A percentile compares a stretch with the other conserved stretches of the same genome.
phyloP scores from a whole-genome alignment of 2,113 vertebrate genomes.

The Trochalopteron elliotii region DNA sequence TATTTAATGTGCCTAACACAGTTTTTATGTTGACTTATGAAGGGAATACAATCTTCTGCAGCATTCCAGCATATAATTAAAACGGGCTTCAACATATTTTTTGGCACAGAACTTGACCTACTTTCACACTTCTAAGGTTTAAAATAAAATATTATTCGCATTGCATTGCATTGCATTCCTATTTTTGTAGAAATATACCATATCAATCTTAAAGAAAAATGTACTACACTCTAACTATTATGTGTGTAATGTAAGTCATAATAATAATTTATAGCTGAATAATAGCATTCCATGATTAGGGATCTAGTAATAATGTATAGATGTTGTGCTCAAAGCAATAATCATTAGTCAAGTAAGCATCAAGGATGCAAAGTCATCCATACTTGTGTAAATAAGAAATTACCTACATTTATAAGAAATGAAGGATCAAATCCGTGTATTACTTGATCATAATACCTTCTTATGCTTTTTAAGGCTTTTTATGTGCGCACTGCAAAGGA shows the following conservation, averaged over 20 bases:
- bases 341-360: not conserved
- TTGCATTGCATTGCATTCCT: not conserved
- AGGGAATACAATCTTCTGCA: not conserved
- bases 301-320: not conserved
- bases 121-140: not conserved
- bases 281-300: not conserved
- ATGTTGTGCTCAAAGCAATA: not conserved
- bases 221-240: not conserved
- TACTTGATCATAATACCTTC: not conserved
- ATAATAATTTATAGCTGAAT: not conserved
- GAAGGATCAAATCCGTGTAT: not conserved
- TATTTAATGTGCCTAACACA: not conserved
- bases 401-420: not conserved
- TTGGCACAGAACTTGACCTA: not conserved
- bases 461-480: not conserved
- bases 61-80: not conserved
- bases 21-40: not conserved
- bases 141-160: not conserved
- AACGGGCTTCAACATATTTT: not conserved
- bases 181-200: not conserved
- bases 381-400: constrained; percentile 1
- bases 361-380: not conserved
- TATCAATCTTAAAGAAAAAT: not conserved
- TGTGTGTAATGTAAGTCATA: not conserved
- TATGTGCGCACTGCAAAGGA: not conserved